Evolutionary conservation across 2,113 vertebrate species (phyloP).

Genomic region (Ochotona curzoniae): DNA sequence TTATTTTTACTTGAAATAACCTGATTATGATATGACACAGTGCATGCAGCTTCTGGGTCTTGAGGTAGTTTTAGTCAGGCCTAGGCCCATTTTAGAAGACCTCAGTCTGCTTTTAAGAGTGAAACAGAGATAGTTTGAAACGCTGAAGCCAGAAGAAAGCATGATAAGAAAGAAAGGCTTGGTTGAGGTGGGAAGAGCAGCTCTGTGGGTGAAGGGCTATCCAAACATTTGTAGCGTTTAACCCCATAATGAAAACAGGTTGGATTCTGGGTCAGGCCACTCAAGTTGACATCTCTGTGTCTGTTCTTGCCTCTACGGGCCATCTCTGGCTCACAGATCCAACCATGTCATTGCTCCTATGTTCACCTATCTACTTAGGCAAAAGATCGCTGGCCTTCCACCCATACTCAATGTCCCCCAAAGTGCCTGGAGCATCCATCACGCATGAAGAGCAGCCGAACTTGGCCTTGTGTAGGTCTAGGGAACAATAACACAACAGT

Average conservation of each 20-base stretch:
- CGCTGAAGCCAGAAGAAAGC: background rate
- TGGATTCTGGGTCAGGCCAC: background rate
- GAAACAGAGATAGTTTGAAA: background rate
- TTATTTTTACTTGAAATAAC: conserved; percentile 32
- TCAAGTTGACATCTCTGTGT: background rate
- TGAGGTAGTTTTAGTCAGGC: background rate
- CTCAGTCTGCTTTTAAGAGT: background rate
- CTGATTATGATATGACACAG: background rate
- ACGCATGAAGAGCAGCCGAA: conserved; percentile 31
- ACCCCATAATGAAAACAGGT: background rate
- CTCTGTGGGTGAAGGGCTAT: background rate
- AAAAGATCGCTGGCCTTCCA: background rate
- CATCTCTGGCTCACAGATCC: background rate
- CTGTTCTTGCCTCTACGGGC: background rate
- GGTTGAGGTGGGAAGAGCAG: background rate
- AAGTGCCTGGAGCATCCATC: background rate
- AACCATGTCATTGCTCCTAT: background rate
- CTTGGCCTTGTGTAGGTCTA: background rate
- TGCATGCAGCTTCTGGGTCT: background rate
- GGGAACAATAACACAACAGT: background rate
- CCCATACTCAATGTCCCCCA: background rate
- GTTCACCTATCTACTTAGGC: background rate
- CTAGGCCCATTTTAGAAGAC: background rate
- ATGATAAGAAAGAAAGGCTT: background rate
- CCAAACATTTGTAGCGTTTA: background rate